A percentile compares a stretch with the other conserved stretches of the same genome.
Conservation (phyloP, 1,140 invertebrate species). For the Dreissena polymorpha region DNA sequence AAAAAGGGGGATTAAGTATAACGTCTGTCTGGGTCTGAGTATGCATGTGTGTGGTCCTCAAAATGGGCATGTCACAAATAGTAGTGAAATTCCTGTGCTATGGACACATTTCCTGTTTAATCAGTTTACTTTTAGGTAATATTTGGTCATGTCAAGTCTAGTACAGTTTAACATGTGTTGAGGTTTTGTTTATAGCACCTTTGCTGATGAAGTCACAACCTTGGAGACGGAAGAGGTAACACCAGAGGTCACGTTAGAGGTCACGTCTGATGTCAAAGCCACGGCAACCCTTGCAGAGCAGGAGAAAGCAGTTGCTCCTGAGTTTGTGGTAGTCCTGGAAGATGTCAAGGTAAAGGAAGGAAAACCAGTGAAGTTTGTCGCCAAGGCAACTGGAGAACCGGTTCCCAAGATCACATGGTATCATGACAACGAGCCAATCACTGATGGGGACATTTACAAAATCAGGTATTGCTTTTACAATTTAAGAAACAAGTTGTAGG, state of each 20-base stretch:
- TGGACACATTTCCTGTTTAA: too few species aligned
- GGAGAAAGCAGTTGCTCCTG: slow-evolving; percentile 61
- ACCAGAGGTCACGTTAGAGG: slow-evolving; percentile 49
- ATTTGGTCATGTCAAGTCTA: too few species aligned
- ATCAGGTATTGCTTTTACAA: slow-evolving; percentile 44
- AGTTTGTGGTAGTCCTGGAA: slow-evolving; percentile 67
- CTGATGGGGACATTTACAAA: slow-evolving; percentile 68
- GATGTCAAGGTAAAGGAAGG: slow-evolving; percentile 84
- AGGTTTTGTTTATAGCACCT: slow-evolving; percentile 63
- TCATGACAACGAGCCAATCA: slow-evolving; percentile 85
- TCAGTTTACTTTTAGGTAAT: too few species aligned
- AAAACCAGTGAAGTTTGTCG: slow-evolving; percentile 94
- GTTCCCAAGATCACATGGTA: slow-evolving; percentile 69
- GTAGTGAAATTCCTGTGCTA: too few species aligned
- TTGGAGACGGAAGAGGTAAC: slow-evolving; percentile 35
- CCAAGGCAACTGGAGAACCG: slow-evolving; percentile 88
- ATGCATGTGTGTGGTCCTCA: too few species aligned
- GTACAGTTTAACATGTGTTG: too few species aligned
- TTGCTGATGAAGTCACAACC: slow-evolving; percentile 64
- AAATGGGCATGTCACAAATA: too few species aligned
- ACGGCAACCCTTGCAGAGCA: slow-evolving; percentile 35
- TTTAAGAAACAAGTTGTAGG: neutral
- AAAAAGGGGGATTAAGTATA: too few species aligned
- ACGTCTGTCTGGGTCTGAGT: too few species aligned
- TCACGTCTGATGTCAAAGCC: slow-evolving; percentile 34